Evolutionary conservation across 1,140 invertebrate species (phyloP).

Genomic region (Pteromalus puparum): DNA sequence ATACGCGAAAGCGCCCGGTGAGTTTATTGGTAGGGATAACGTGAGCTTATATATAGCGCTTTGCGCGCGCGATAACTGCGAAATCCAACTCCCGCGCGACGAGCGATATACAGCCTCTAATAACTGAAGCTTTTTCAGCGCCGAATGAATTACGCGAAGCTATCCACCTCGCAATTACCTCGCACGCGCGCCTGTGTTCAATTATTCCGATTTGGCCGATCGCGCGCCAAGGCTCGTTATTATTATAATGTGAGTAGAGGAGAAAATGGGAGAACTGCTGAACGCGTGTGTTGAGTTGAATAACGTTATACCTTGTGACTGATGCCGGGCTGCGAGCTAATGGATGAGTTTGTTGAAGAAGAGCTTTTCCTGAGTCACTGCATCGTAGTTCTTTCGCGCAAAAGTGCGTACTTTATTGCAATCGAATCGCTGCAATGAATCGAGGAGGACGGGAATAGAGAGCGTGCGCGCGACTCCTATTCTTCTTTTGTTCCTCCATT

Average conservation of each 20-base stretch:
- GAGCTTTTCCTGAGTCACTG: too few relatives aligned
- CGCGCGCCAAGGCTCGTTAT: background rate
- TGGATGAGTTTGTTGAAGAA: background rate
- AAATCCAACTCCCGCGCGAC: background rate
- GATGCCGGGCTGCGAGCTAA: background rate
- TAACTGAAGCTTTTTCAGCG: background rate
- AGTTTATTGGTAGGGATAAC: background rate
- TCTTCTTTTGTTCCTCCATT: conserved; percentile 32
- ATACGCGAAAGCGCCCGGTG: background rate
- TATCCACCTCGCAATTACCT: background rate
- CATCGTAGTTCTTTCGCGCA: background rate
- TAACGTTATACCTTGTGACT: too few relatives aligned
- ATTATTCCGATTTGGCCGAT: background rate
- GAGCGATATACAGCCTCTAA: background rate
- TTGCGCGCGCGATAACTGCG: background rate
- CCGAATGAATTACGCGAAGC: background rate
- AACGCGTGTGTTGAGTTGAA: too few relatives aligned
- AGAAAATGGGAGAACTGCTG: background rate
- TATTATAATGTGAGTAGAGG: background rate
- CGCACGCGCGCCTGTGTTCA: background rate
- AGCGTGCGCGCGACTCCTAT: background rate
- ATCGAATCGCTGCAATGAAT: background rate
- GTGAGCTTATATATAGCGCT: background rate
- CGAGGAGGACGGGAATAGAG: too few relatives aligned
- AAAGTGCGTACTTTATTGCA: background rate